Conservation (phyloP, 2,797 vertebrate species). For the Nyctibius grandis region DNA sequence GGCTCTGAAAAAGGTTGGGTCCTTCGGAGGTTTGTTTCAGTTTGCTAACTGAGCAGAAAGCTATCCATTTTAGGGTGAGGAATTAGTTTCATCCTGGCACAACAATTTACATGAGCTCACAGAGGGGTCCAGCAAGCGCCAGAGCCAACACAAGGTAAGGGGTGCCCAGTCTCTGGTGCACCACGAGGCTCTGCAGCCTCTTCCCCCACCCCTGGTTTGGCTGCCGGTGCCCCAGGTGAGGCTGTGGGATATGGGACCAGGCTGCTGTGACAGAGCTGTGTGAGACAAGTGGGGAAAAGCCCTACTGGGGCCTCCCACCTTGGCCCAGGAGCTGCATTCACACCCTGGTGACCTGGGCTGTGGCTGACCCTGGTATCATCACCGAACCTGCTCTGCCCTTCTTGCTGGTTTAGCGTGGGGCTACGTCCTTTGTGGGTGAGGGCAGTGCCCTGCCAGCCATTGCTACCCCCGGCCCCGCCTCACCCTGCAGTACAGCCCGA, state of each 20-base stretch:
- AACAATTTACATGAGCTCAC: background rate
- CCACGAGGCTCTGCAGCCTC: background rate
- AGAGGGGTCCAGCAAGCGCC: background rate
- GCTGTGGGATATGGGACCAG: background rate
- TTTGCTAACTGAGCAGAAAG: background rate
- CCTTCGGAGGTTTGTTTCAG: background rate
- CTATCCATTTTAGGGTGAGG: background rate
- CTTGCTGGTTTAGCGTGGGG: background rate
- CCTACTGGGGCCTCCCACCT: background rate
- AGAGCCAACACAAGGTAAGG: background rate
- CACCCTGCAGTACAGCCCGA: background rate
- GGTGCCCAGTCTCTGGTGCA: fast-evolving
- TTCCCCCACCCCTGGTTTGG: background rate
- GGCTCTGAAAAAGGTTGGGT: fast-evolving
- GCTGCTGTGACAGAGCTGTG: background rate
- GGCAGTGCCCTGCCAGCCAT: fast-evolving
- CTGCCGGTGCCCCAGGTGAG: background rate
- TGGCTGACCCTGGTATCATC: background rate
- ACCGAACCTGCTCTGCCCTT: background rate
- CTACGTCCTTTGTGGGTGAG: background rate
- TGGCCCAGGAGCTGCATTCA: background rate
- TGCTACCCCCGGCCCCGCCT: background rate
- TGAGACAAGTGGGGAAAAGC: background rate
- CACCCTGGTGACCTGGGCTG: background rate
- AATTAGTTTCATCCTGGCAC: background rate